Percentiles rank a stretch among this genome's conserved stretches.
Evolutionary conservation across 2,113 vertebrate genomes (phyloP).

Genomic region (Semnornis frantzii): DNA sequence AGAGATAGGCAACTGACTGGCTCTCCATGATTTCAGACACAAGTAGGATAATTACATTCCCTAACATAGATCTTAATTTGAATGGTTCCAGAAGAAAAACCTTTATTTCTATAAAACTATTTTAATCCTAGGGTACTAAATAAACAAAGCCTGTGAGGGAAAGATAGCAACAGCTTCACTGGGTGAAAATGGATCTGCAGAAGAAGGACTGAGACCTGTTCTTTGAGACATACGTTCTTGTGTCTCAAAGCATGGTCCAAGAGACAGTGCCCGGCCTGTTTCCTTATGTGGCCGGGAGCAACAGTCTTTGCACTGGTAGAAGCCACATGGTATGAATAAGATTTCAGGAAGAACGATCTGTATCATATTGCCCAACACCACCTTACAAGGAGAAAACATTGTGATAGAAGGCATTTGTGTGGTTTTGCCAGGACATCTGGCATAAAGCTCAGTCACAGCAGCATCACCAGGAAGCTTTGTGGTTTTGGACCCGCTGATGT

Average conservation of each 20-base stretch:
- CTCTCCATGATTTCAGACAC: not conserved
- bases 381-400: fast-evolving
- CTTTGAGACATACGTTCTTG: not conserved
- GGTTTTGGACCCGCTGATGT: not conserved
- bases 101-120: not conserved
- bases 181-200: not conserved
- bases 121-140: not conserved
- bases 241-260: not conserved
- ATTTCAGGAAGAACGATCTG: not conserved
- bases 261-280: not conserved
- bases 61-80: not conserved
- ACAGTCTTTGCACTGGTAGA: not conserved
- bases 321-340: not conserved
- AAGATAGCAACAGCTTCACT: not conserved
- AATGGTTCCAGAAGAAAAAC: not conserved
- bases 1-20: not conserved
- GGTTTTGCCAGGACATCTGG: not conserved
- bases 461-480: too few species aligned
- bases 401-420: fast-evolving
- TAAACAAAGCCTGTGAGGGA: not conserved
- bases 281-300: not conserved
- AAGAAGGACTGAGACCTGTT: not conserved
- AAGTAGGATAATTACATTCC: not conserved
- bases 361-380: not conserved
- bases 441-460: not conserved